Base-by-base conservation (phyloP, 2,888 invertebrate genomes). In the Perdita meconis region DNA sequence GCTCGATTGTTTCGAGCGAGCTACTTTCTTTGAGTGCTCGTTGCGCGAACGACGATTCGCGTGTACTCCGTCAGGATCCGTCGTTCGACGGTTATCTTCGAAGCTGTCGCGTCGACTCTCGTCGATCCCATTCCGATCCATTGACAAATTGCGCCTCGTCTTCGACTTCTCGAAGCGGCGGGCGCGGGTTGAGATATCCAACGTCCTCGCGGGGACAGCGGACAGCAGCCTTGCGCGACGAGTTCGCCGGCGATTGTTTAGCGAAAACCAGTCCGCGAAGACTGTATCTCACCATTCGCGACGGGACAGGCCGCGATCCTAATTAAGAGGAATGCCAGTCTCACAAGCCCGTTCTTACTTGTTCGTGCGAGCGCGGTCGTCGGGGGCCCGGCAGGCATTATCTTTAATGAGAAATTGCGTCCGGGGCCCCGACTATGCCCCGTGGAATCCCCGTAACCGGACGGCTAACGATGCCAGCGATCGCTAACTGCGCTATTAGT, bases 311-410 rank as follows among this genome's bases (percentile, higher is more conserved):
- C 40, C 12, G 71, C 70, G 73, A 76, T 78, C 77, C 83, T 84
- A 84, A 84, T 84, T 84, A 84, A 85, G 84, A 85, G 81, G 85
- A 84, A 84, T 84, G 85, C 77, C 77, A 68, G 79, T 68, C 61
- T 63, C 69, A 73, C 84, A 53, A n/a, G 72, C 80, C 76, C 42
- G 70, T 75, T 84, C 78, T 79, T 84, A 77, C 76, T 65, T 73
- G 57, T 56, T 38, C 53, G 56, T 47, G 51, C 72, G 61, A 59
- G 55, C 44, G 76, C 71, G 57, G 50, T 71, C 57, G 73, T 78
- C 77, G 76, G 76, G 50, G n/a, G n/a, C n/a, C 60, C 64, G 30
- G 26, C 34, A 44, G 79, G 81, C 77, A 84, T 84, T 84, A 84
- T 84, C 79, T 84, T 84, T 84, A 84, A 84, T 78, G 83, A 84